Evolutionary conservation across 2,113 vertebrate genomes (phyloP).

Genomic region (Chaetops frenatus): DNA sequence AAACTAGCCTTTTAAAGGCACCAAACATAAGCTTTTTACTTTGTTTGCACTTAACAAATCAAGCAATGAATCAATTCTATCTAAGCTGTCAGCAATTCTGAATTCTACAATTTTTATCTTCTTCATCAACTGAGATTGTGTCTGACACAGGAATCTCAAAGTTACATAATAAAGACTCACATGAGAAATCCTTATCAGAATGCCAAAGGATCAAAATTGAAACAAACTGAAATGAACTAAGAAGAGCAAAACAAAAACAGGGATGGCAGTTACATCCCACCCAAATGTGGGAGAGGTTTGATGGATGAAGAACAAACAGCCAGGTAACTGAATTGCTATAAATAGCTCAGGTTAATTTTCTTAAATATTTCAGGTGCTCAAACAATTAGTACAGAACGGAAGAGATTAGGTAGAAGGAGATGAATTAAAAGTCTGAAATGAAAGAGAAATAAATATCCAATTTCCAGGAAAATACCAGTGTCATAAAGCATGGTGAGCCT

Average conservation of each 20-base stretch:
- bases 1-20: constrained; percentile 12
- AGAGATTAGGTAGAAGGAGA: neutral
- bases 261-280: neutral
- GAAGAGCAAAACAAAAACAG: neutral
- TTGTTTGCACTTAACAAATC: constrained; percentile 13
- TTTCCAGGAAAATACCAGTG: neutral
- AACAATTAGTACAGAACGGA: neutral
- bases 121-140: neutral
- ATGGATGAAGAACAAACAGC: neutral
- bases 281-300: neutral
- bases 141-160: neutral
- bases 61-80: neutral
- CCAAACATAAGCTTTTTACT: neutral
- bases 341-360: neutral
- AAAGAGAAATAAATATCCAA: neutral
- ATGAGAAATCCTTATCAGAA: neutral
- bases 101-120: neutral
- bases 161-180: neutral
- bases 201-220: neutral
- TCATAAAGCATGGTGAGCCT: neutral
- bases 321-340: neutral
- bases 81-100: neutral
- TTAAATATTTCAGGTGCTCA: neutral
- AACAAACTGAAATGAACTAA: neutral
- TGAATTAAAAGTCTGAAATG: neutral